Evolutionary conservation across 2,797 vertebrate species (phyloP), one percentile per base, ranked within the genome.

Genomic region (Premnoplex brunnescens): DNA sequence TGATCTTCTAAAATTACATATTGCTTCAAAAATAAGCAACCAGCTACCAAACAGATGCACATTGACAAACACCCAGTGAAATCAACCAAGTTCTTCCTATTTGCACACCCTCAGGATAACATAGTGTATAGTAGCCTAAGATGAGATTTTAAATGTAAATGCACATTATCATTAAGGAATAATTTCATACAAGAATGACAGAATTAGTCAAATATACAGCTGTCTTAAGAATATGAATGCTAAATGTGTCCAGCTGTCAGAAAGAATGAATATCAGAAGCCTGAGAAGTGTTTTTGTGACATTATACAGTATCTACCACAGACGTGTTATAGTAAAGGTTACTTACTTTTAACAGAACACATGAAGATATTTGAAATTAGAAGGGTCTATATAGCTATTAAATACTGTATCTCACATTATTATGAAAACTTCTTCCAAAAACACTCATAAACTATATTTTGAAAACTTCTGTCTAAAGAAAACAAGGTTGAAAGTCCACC

Each of bases 61-160:
- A 81, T 14, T 83, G 88, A 77, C 49, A 94, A 93, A 82, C 43
- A 58, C 63, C 32, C 71, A 41, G 37, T 80, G 74, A 96, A 83
- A 62, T 89, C 51, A 77, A 91, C 36, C 21, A 46, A 89, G 30
- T 30, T 72, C 20, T 94, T 34, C 23, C 32, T 67, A 14, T 87
- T 95, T 94, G 89, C 17, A 1, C 9, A 23, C 72, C 32, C 34
- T 90, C 41, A 79, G 63, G 64, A 89, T 73, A 94, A 67, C 24
- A 55, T 24, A 86, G 13, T 68, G 28, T 59, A 73, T 85, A 88
- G 88, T 93, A 89, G 51, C 30, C 43, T 76, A 83, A 82, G 34
- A 95, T 87, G 74, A 76, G 44, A 93, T 91, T 94, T 81, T 92
- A 90, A 92, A 95, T 90, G 76, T 62, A 91, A 95, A 87, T 91